Conservation (phyloP, 2,113 vertebrate species). For the Grallaria varia region DNA sequence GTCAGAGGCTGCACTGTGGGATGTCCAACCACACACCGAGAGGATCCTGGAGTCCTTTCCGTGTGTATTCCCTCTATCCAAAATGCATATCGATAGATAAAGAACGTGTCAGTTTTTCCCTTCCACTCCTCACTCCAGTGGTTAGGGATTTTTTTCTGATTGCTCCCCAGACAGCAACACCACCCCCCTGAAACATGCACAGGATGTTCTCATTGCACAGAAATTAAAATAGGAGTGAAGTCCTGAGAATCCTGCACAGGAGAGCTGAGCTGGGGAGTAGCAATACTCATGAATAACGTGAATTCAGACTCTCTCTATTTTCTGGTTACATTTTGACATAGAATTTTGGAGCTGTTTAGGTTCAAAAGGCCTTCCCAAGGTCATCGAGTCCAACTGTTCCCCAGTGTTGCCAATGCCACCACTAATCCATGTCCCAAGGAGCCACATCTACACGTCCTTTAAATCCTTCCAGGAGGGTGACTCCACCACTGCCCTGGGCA, state of each 20-base stretch:
- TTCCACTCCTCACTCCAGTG: neutral
- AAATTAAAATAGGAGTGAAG: neutral
- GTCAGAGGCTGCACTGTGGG: fast-evolving
- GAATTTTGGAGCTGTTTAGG: neutral
- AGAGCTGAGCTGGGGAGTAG: neutral
- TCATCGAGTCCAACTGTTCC: neutral
- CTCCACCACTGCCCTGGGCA: neutral
- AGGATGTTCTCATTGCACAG: neutral
- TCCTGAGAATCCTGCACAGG: neutral
- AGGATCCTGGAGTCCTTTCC: neutral
- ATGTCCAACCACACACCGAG: fast-evolving
- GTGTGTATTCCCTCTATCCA: fast-evolving
- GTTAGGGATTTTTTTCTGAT: neutral
- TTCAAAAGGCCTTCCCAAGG: neutral
- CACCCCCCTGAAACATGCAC: fast-evolving
- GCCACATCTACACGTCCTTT: neutral
- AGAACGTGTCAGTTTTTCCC: neutral
- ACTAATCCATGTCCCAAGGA: too few relatives aligned
- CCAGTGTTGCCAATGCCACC: neutral
- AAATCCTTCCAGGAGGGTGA: neutral
- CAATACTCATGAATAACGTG: neutral
- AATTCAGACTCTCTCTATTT: neutral
- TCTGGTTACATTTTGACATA: neutral
- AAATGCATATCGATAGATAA: neutral
- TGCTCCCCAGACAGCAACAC: neutral